Evolutionary conservation across 2,888 invertebrate species (phyloP), one percentile per base, ranked within the genome.

Genomic region (Epinotia nisella): DNA sequence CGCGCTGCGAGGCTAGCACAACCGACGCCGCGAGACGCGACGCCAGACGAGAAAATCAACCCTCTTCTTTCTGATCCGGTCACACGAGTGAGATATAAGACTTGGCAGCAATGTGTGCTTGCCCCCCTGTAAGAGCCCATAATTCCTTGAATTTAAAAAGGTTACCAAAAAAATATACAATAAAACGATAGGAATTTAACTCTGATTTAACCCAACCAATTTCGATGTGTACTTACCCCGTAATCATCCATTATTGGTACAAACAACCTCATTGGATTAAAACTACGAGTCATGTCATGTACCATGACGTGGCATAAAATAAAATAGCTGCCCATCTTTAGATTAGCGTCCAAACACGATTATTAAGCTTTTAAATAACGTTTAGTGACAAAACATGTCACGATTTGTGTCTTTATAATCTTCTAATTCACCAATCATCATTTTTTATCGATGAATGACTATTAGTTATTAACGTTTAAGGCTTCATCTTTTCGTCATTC

Each of bases 351-450:
- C 79, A 81, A 83, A 83, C 80, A 76, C 76, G 79, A 82, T 83
- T 84, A 86, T 86, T 86, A 86, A 82, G 85, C 85, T 88, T 87
- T 88, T 85, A 87, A 78, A 79, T 78, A 84, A 76, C 86, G 81
- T 87, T 87, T 87, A 86, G 83, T 82, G 86, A 86, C 86, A 85
- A 81, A 82, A 79, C 72, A 64, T 35, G 56, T 73, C 72, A 73
- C 69, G 73, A 69, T 64, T 68, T 68, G 61, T 72, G 71, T 62
- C 51, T 69, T 73, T 59, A 29, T 69, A 73, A 73, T 73, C 64
- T 19, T 78, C 75, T 67, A 70, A 74, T 76, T 74, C 75, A 77
- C 76, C 77, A 75, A 75, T 75, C 75, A 76, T 79, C 75, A 74
- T 79, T 79, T 75, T 78, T 78, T 78, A 76, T 77, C 58, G 53